Conservation (phyloP, 35 echinoderm and acorn worm species). For the Lytechinus pictus region DNA sequence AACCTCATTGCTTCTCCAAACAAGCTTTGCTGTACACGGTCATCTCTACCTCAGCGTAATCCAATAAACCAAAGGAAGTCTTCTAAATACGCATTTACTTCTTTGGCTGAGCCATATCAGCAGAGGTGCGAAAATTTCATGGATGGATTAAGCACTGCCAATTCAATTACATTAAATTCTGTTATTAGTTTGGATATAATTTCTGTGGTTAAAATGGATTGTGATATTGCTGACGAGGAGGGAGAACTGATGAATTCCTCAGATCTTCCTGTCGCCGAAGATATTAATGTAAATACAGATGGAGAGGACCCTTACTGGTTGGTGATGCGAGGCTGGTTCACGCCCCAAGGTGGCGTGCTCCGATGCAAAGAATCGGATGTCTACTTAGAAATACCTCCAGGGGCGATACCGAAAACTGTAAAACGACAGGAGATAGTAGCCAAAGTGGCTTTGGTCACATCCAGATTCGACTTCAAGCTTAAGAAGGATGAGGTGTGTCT, state of each 20-base stretch:
- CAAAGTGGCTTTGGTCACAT: not conserved
- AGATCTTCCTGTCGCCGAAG: not conserved
- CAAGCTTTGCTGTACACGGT: not conserved
- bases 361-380: constrained; percentile 55
- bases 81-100: not conserved
- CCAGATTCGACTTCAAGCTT: not conserved
- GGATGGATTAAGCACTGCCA: not conserved
- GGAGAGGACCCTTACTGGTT: constrained; percentile 57
- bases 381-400: constrained; percentile 51
- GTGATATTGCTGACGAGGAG: too few relatives aligned
- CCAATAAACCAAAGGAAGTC: not conserved
- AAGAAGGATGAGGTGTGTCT: constrained; percentile 37
- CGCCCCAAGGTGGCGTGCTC: constrained; percentile 37
- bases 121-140: too few relatives aligned
- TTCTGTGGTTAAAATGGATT: too few relatives aligned
- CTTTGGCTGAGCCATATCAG: not conserved
- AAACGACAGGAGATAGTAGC: constrained; percentile 34
- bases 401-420: constrained; percentile 20
- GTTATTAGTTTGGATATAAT: too few relatives aligned
- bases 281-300: not conserved
- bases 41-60: not conserved
- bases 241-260: not conserved
- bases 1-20: not conserved
- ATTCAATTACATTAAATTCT: too few relatives aligned
- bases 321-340: constrained; percentile 42